Percentiles rank a stretch among this genome's conserved stretches.
Conservation (phyloP, 2,113 vertebrate species). For the Pao palembangensis region DNA sequence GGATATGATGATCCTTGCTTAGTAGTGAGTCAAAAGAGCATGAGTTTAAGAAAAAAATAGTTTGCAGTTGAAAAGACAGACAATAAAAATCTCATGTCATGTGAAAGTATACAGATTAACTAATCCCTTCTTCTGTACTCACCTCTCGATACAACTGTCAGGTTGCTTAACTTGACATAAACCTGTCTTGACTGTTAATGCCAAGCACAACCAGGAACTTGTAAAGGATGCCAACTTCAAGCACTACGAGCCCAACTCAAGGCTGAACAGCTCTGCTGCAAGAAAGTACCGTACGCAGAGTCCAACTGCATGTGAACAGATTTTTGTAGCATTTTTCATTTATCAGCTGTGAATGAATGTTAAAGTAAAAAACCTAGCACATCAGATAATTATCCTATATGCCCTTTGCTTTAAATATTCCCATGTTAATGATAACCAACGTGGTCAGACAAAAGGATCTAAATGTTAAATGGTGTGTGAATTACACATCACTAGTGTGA, state of each 20-base stretch:
- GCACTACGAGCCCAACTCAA: conserved; percentile 12
- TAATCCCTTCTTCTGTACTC: conserved; percentile 9
- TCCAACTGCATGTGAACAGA: too few relatives aligned
- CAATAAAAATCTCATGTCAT: neutral
- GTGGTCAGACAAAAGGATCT: neutral
- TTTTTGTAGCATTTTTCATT: neutral
- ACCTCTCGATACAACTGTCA: conserved; percentile 42
- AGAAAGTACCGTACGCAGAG: neutral
- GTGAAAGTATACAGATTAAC: conserved; percentile 4
- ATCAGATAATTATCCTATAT: neutral
- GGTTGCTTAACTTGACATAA: conserved; percentile 42
- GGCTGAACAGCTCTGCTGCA: conserved; percentile 13
- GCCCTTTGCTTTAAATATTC: conserved; percentile 1
- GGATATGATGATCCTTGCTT: conserved; percentile 49
- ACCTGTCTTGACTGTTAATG: conserved; percentile 43
- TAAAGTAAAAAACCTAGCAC: neutral
- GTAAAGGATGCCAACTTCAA: conserved; percentile 23
- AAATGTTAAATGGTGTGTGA: neutral
- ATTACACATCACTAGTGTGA: too few relatives aligned
- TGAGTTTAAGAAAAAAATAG: neutral
- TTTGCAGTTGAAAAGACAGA: neutral
- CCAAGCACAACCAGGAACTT: conserved; percentile 29
- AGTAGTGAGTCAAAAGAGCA: neutral
- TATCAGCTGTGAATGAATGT: neutral
- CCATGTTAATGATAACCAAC: neutral